A percentile compares a stretch with the other conserved stretches of the same genome.
Conservation (phyloP, 2,113 vertebrate genomes). For the Dicaeum eximium region DNA sequence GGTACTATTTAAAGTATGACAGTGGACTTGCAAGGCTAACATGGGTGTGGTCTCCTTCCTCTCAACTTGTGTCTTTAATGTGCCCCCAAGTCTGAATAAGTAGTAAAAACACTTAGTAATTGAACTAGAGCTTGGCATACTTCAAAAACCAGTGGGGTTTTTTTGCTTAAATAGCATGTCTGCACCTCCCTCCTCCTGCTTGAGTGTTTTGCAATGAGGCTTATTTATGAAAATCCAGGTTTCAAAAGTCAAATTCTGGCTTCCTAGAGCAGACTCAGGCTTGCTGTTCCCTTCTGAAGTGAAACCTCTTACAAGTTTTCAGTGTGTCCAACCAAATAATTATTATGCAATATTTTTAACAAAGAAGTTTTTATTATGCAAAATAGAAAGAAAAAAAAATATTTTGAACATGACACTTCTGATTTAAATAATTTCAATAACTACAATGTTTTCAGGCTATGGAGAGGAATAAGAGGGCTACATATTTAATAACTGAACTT, state of each 20-base stretch:
- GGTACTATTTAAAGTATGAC: background rate
- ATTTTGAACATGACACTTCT: background rate
- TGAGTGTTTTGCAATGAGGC: background rate
- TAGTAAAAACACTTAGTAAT: background rate
- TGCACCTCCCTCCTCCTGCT: background rate
- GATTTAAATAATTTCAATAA: background rate
- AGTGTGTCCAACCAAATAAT: background rate
- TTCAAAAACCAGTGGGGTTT: background rate
- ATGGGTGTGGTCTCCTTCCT: background rate
- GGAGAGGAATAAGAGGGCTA: background rate
- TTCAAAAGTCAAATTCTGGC: background rate
- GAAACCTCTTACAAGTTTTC: background rate
- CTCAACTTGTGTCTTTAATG: background rate
- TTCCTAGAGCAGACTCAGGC: background rate
- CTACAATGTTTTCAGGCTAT: background rate
- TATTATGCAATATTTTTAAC: background rate
- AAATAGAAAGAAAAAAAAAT: background rate
- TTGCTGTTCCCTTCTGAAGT: background rate
- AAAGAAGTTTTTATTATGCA: background rate
- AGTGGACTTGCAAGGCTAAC: background rate
- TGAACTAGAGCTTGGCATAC: background rate
- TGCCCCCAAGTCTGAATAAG: accelerated
- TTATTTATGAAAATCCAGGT: background rate
- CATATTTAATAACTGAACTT: background rate
- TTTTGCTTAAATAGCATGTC: background rate